Evolutionary conservation across 92 coral and sea anemone species (phyloP).

Genomic region (Pocillopora grandis): DNA sequence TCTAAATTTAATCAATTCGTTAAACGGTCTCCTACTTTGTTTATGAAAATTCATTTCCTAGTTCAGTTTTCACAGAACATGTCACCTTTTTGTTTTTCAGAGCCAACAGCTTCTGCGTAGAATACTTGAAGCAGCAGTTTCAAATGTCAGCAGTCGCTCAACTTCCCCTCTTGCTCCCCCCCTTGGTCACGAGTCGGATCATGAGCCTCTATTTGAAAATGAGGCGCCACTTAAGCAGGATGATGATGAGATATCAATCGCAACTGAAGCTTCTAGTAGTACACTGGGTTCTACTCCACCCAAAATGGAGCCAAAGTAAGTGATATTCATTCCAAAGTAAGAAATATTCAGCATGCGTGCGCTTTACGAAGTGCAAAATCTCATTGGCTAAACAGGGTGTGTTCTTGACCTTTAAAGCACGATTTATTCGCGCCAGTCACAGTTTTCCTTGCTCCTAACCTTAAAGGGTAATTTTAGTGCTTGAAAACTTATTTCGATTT

Average conservation of each 20-base stretch:
- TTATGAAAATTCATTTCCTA: no score
- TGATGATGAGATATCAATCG: conserved; percentile 25
- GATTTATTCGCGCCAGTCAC: no score
- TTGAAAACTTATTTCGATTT: no score
- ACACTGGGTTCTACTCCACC: conserved; percentile 72
- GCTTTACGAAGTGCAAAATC: no score
- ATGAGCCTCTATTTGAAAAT: conserved; percentile 27
- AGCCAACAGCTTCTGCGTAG: conserved; percentile 22
- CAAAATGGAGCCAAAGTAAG: conserved; percentile 50
- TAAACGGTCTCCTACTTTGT: no score
- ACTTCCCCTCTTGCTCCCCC: conserved; percentile 15
- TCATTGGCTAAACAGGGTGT: no score
- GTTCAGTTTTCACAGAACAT: not conserved
- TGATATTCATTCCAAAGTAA: not conserved
- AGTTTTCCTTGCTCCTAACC: no score
- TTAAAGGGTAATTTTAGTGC: no score
- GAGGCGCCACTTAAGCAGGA: conserved; percentile 19
- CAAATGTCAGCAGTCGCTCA: conserved; percentile 17
- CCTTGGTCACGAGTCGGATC: conserved; percentile 20
- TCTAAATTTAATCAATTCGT: no score
- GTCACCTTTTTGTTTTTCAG: conserved; percentile 1
- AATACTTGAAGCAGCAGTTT: conserved; percentile 22
- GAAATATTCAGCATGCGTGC: no score
- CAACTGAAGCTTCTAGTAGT: conserved; percentile 33
- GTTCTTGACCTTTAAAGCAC: no score